Evolutionary conservation across 37 sponge, comb jelly and placozoan genomes (phyloP).

Genomic region (Axinella damicornis): DNA sequence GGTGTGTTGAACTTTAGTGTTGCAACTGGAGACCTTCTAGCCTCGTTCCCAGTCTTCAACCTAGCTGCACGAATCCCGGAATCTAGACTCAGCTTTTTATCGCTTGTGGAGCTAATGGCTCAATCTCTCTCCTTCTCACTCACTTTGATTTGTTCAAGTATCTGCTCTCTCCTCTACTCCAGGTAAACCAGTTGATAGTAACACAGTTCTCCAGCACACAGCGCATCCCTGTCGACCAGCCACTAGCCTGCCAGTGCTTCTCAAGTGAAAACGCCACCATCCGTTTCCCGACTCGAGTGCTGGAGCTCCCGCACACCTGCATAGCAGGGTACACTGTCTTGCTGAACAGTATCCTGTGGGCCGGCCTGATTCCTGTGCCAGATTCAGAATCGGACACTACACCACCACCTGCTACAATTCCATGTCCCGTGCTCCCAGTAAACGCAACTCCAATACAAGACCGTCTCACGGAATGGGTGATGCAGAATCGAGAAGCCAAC

Average conservation of each 20-base stretch:
- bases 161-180: neutral
- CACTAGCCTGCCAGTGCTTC: slow-evolving; percentile 73
- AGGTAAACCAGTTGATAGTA: slow-evolving; percentile 29
- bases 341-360: slow-evolving; percentile 62
- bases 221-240: slow-evolving; percentile 66
- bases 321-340: slow-evolving; percentile 69
- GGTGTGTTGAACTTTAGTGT: slow-evolving; percentile 6
- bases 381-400: neutral
- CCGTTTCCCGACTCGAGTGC: neutral
- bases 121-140: too few relatives aligned
- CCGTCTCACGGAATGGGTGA: neutral
- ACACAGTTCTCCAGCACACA: slow-evolving; percentile 42
- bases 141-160: too few relatives aligned
- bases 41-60: too few relatives aligned
- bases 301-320: slow-evolving; percentile 24
- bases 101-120: neutral
- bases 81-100: too few relatives aligned
- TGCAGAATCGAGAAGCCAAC: neutral
- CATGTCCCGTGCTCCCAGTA: slow-evolving; percentile 31
- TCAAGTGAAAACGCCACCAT: neutral
- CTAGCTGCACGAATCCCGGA: too few relatives aligned
- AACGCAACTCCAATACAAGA: neutral
- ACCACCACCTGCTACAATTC: neutral
- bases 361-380: slow-evolving; percentile 47
- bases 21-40: neutral